Evolutionary conservation across 2,797 vertebrate genomes (phyloP), one percentile per base, ranked within the genome.

Genomic region (Botia almorhae): DNA sequence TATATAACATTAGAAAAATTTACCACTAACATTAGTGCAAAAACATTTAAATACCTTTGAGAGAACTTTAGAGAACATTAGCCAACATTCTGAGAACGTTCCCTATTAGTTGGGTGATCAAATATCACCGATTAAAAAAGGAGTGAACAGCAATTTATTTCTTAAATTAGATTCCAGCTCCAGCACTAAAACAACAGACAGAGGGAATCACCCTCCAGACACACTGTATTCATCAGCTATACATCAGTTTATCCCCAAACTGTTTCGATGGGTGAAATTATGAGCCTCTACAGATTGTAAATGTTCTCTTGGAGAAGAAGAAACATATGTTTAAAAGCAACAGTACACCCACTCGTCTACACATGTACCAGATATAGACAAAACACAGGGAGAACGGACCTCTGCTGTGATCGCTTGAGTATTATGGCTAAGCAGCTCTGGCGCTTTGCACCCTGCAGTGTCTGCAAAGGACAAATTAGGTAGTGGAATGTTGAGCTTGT

Each of bases 391-490:
- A 64, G 6, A 36, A 39, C 36, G 7, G 7, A 43, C 7, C 7
- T 43, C 26, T 76, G 48, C 29, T 65, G 76, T 21, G 56, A 83
- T 87, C 80, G 29, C n/a, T 82, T 21, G 73, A 70, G 70, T 75
- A 77, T 81, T 74, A 82, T 64, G 78, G 84, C 87, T 81, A 87
- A 87, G 77, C 71, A 82, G 81, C 74, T 81, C 65, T 83, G 82
- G 77, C 75, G 82, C 86, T 81, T 51, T 26, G 76, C 76, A 69
- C 76, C 88, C 88, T 84, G 87, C 81, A 61, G 88, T 87, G 87
- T 70, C 74, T 82, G 73, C 19, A 89, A 90, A 90, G 88, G 87
- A 74, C 89, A 90, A 86, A 86, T 85, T 61, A 84, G 86, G 51
- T 16, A 19, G 0, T 81, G 80, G 67, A 84, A 87, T 90, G 88